Percentiles rank a stretch among this genome's conserved stretches.
These are phyloP conservation scores for Drosophila meridiana DNA, from an alignment of 2,888 invertebrate genomes.

Conservation along the genomic window DNA sequence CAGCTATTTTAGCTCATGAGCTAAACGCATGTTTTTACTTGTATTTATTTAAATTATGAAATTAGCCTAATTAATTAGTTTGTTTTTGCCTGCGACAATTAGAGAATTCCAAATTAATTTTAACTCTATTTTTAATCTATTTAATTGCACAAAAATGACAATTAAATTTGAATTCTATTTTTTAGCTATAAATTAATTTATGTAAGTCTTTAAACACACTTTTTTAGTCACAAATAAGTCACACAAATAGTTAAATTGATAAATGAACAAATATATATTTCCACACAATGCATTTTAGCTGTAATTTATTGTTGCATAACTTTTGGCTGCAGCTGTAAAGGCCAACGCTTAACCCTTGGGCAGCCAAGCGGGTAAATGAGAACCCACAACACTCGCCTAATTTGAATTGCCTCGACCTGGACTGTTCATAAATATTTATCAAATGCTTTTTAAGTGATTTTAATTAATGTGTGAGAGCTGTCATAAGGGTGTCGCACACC, in stretches of 20 bases:
- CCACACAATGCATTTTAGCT: slow-evolving; percentile 2
- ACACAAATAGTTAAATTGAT: slow-evolving; percentile 9
- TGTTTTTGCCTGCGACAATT: slow-evolving; percentile 38
- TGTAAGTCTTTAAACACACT: slow-evolving; percentile 1
- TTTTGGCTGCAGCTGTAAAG: slow-evolving; percentile 41
- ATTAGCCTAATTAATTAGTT: slow-evolving; percentile 33
- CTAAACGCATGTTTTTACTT: slow-evolving; percentile 58
- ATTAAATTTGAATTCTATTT: background rate
- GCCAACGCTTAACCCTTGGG: slow-evolving; percentile 34
- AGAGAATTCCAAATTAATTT: slow-evolving; percentile 69
- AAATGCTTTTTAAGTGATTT: slow-evolving; percentile 61
- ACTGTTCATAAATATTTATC: slow-evolving; percentile 27
- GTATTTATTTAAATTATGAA: slow-evolving; percentile 50
- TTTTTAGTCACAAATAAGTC: slow-evolving; percentile 34
- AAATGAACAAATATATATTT: background rate
- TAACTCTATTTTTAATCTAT: slow-evolving; percentile 20
- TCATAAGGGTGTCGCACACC: slow-evolving; percentile 23
- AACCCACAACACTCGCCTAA: slow-evolving; percentile 3
- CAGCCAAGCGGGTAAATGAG: background rate
- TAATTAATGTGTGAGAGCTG: slow-evolving; percentile 62
- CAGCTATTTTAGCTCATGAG: slow-evolving; percentile 58
- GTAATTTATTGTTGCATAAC: slow-evolving; percentile 51
- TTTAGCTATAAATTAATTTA: slow-evolving; percentile 8
- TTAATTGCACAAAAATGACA: slow-evolving; percentile 4
- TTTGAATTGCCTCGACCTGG: slow-evolving; percentile 25